Evolutionary conservation across 2,888 invertebrate genomes (phyloP), one percentile per base, ranked within the genome.

Genomic region (Drosophila aldrichi): DNA sequence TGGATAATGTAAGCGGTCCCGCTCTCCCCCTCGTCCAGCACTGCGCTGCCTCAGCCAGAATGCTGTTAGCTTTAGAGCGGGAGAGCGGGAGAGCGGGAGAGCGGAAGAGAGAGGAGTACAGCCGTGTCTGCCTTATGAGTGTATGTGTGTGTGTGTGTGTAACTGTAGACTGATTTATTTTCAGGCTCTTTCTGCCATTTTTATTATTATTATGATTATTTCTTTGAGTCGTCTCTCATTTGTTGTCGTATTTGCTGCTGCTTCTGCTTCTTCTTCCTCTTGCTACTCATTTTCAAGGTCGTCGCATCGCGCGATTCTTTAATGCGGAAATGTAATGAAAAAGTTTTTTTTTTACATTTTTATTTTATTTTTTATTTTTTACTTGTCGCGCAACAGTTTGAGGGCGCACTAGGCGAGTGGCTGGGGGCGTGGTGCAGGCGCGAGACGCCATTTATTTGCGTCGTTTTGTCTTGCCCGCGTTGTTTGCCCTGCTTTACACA

Each of bases 131-230:
- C 29, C n/a, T 18, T 34, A 29, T 40, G 25, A 22, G 49, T 46
- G 46, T 46, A 43, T 54, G 60, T 36, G 62, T 46, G 72, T 71
- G 61, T 43, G 29, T 38, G 62, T 46, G 72, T 71, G 61, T 43
- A 48, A 56, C 61, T 77, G 83, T 64, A 89, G 88, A 89, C 89
- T 89, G 88, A 85, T 89, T 89, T 85, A 89, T 88, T 89, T 84
- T 70, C 77, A 67, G 70, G 86, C 82, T 71, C 88, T 83, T 77
- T 71, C 73, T 77, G 82, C 74, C 80, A 89, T 78, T 89, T 84
- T 82, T 81, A 86, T 85, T 87, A 87, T 83, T 87, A 87, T 87
- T 82, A 85, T 83, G 81, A 88, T 88, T 88, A 85, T 88, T 89
- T 81, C 79, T 82, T 79, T 79, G 68, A 62, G 61, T 71, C 65